Percentiles rank a stretch among this genome's conserved stretches.
Conservation (phyloP, 2,888 invertebrate genomes). For the Andricus curvator region DNA sequence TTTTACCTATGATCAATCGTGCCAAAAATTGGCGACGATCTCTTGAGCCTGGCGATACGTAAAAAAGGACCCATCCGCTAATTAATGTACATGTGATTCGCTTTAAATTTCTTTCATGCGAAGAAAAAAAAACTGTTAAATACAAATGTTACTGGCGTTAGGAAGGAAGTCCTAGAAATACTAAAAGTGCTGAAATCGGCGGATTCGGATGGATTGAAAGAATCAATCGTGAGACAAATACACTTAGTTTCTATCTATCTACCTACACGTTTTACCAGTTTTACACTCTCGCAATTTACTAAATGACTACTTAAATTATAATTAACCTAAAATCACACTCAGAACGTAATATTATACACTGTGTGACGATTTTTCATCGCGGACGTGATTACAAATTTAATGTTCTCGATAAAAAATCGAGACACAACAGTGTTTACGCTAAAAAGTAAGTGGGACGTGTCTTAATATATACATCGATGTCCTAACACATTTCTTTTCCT, state of each 20-base stretch:
- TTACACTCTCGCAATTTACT: slow-evolving; percentile 11
- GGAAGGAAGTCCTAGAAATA: background rate
- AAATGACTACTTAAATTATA: slow-evolving; percentile 28
- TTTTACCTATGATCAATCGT: slow-evolving; percentile 22
- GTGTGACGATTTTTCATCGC: slow-evolving; percentile 51
- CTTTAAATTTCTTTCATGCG: background rate
- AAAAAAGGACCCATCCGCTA: slow-evolving; percentile 29
- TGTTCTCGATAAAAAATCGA: background rate
- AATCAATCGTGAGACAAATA: slow-evolving; percentile 18
- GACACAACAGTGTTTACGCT: slow-evolving; percentile 30
- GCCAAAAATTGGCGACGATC: slow-evolving; percentile 22
- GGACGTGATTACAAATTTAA: slow-evolving; percentile 39
- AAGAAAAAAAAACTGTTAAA: background rate
- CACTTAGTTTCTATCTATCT: slow-evolving; percentile 37
- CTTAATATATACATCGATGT: background rate
- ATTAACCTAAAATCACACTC: slow-evolving; percentile 73
- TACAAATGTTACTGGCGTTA: slow-evolving; percentile 15
- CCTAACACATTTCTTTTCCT: slow-evolving; percentile 8
- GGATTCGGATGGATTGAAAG: slow-evolving; percentile 14
- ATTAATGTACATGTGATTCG: slow-evolving; percentile 30
- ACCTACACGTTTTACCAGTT: slow-evolving; percentile 24
- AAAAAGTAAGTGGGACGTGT: slow-evolving; percentile 53
- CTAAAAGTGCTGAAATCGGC: slow-evolving; percentile 15
- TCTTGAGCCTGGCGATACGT: slow-evolving; percentile 26
- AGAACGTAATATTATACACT: slow-evolving; percentile 64